phyloP scores from a whole-genome alignment of 2,888 invertebrate genomes.

The Uropetala carovei region DNA sequence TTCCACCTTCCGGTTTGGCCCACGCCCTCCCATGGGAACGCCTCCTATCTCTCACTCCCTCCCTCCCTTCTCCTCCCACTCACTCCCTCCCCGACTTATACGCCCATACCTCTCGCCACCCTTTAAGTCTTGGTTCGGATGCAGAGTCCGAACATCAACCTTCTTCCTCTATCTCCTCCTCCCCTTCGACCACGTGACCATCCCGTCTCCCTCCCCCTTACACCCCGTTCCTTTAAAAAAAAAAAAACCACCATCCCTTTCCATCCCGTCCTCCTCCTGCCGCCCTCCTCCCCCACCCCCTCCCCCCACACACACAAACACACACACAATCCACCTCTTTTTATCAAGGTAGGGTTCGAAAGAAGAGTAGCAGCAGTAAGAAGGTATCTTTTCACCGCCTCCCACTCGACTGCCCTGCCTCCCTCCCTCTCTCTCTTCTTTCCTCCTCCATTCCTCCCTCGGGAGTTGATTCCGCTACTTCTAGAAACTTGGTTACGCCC shows the following conservation, averaged over 20 bases:
- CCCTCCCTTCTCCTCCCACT: background rate
- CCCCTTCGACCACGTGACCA: background rate
- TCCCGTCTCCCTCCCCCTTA: background rate
- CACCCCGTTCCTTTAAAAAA: background rate
- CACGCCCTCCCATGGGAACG: background rate
- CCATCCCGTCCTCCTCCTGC: background rate
- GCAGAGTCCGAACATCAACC: no score
- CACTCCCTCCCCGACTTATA: background rate
- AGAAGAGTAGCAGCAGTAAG: background rate
- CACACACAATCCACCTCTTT: background rate
- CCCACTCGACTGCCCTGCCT: background rate
- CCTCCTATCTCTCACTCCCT: background rate
- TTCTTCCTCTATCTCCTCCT: background rate
- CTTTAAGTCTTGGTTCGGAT: background rate
- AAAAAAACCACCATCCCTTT: background rate
- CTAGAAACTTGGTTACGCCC: conserved; percentile 58
- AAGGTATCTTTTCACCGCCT: background rate
- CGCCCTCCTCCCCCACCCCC: background rate
- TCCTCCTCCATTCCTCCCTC: conserved; percentile 27
- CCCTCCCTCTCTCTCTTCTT: background rate
- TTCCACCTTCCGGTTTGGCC: conserved; percentile 36
- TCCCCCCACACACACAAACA: background rate
- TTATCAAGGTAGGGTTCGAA: background rate
- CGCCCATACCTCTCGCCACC: background rate
- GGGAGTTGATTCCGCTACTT: conserved; percentile 45